Percentiles rank a stretch among this genome's conserved stretches.
Evolutionary conservation across 1,140 invertebrate species (phyloP).

Genomic region (Cyclina sinensis): DNA sequence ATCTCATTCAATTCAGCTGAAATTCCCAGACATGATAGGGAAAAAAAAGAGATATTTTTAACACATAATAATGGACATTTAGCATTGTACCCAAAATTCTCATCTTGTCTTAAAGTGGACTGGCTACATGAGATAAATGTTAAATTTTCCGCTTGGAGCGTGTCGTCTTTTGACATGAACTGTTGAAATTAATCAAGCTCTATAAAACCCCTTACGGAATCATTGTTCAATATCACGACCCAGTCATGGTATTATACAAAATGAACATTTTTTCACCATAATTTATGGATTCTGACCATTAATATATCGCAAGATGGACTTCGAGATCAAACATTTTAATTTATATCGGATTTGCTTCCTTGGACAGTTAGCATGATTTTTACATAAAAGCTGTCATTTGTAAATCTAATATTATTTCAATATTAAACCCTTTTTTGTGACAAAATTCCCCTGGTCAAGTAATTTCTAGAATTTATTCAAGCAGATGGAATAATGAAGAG

Average conservation of each 20-base stretch:
- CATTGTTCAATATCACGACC: constrained; percentile 47
- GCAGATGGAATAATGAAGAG: constrained; percentile 45
- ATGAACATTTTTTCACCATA: constrained; percentile 42
- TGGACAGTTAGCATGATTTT: constrained; percentile 42
- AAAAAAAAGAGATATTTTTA: constrained; percentile 12
- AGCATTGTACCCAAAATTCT: constrained; percentile 11
- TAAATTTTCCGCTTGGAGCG: constrained; percentile 60
- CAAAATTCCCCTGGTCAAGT: constrained; percentile 30
- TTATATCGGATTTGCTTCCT: constrained; percentile 53
- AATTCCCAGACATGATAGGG: constrained; percentile 14
- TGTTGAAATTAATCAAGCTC: constrained; percentile 56
- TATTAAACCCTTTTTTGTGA: background rate
- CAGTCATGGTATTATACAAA: constrained; percentile 53
- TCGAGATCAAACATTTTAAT: constrained; percentile 59
- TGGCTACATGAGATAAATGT: constrained; percentile 61
- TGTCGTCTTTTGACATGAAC: constrained; percentile 37
- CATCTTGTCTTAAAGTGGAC: constrained; percentile 39
- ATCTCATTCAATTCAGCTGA: constrained; percentile 1
- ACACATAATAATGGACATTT: background rate
- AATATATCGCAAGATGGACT: constrained; percentile 38
- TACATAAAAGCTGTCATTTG: constrained; percentile 32
- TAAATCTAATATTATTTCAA: background rate
- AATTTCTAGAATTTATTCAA: background rate
- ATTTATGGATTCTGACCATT: constrained; percentile 50
- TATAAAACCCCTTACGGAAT: constrained; percentile 36